Conservation (phyloP, 2,888 invertebrate species). For the Ctenicera cuprea region DNA sequence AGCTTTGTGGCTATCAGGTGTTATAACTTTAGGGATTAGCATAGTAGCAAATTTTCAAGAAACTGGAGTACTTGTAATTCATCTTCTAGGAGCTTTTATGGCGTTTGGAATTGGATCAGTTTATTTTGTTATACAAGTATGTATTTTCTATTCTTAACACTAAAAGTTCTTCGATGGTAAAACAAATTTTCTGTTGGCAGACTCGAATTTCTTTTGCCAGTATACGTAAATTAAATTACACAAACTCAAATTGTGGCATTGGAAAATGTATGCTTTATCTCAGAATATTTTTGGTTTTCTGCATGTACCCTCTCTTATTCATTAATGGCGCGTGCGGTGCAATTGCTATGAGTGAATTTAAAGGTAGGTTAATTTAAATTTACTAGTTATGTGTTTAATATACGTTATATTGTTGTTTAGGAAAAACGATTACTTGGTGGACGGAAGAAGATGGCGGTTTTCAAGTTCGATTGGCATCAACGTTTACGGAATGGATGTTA, state of each 20-base stretch:
- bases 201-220: constrained; percentile 24
- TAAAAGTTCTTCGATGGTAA: no score
- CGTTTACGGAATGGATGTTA: constrained; percentile 41
- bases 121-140: constrained; percentile 49
- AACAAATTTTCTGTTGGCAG: constrained; percentile 13
- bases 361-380: constrained; percentile 17
- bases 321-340: constrained; percentile 4
- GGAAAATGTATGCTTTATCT: not conserved
- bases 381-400: not conserved
- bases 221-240: not conserved
- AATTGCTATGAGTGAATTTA: constrained; percentile 14
- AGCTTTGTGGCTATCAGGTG: constrained; percentile 28
- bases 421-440: constrained; percentile 38
- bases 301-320: not conserved
- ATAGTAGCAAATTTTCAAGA: constrained; percentile 54
- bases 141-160: not conserved
- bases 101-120: constrained; percentile 42
- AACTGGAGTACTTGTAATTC: constrained; percentile 37
- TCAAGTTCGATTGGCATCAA: constrained; percentile 25
- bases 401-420: not conserved
- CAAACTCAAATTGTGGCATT: constrained; percentile 7
- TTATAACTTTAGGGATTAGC: constrained; percentile 43
- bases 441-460: constrained; percentile 35
- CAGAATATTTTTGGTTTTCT: constrained; percentile 9
- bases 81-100: constrained; percentile 51